Percentiles rank a stretch among this genome's conserved stretches.
phyloP scores from a whole-genome alignment of 2,797 vertebrate genomes.

The Urocyon cinereoargenteus region DNA sequence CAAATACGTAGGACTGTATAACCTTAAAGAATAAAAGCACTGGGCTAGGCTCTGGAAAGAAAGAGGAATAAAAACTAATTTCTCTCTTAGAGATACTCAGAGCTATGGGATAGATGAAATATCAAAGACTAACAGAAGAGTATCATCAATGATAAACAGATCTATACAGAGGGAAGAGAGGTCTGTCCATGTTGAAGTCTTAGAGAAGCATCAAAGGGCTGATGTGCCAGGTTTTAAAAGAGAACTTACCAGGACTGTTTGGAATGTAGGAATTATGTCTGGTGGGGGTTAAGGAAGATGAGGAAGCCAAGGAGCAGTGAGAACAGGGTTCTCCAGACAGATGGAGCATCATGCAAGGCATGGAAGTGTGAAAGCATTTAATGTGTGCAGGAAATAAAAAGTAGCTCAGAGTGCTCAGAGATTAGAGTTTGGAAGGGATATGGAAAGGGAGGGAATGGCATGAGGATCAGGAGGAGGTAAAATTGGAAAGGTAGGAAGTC shows the following conservation, averaged over 20 bases:
- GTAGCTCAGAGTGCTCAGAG: neutral
- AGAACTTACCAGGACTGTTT: neutral
- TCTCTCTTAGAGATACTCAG: neutral
- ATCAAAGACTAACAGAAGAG: slow-evolving; percentile 10
- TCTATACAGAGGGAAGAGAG: neutral
- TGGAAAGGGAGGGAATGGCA: neutral
- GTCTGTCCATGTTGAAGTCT: neutral
- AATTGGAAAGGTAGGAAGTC: neutral
- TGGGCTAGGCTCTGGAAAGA: slow-evolving; percentile 1
- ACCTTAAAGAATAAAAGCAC: neutral
- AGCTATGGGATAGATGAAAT: neutral
- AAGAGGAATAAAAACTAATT: slow-evolving; percentile 7
- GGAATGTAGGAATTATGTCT: neutral
- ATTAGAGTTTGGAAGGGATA: neutral
- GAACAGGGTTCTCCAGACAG: neutral
- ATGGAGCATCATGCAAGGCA: neutral
- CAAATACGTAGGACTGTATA: neutral
- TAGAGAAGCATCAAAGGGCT: neutral
- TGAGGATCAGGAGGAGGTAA: neutral
- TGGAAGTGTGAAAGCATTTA: neutral
- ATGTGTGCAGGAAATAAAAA: neutral
- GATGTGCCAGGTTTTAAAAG: neutral
- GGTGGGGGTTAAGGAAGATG: neutral
- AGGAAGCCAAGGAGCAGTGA: neutral
- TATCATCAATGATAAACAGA: neutral